Evolutionary conservation across 2,888 invertebrate species (phyloP), one percentile per base, ranked within the genome.

Genomic region (Toxonevra muliebris): DNA sequence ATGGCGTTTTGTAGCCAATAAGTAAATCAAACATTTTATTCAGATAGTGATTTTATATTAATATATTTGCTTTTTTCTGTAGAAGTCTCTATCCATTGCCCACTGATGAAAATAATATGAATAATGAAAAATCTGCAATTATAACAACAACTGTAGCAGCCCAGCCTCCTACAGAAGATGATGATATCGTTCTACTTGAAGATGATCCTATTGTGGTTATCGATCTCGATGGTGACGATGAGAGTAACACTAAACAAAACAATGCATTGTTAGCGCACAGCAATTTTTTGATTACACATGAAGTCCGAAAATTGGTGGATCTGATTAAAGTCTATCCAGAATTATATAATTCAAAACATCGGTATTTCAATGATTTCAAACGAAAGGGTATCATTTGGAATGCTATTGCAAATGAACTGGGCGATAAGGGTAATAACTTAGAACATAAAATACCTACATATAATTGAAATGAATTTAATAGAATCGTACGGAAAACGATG

Each of bases 371-470:
- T 0, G 76, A 82, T 60, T 72, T 76, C 57, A 69, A 73, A 0
- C 74, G 79, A 19, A 80, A 78, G n/a, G 81, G 82, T 1, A 66
- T 74, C 20, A 77, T 83, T 62, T 83, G 83, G 83, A 72, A 77
- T 40, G 75, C 77, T 52, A 79, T 83, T 13, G 72, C 81, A 0
- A 77, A 75, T 41, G 77, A 79, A 69, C 50, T 83, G n/a, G 61
- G 62, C 0, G 80, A 81, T 19, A 84, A 78, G 71, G 74, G 78
- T 78, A 69, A 65, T 41, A 40, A 58, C 9, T 30, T 30, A 30
- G 7, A 30, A 30, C 2, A 2, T 2, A 30, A 30, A 30, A 30
- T 7, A 30, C 30, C 7, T 30, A 7, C n/a, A n/a, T n/a, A n/a
- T n/a, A n/a, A n/a, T n/a, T n/a, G n/a, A n/a, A n/a, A n/a, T n/a